phyloP scores from a whole-genome alignment of 2,113 vertebrate species.

The Cichladusa arquata region DNA sequence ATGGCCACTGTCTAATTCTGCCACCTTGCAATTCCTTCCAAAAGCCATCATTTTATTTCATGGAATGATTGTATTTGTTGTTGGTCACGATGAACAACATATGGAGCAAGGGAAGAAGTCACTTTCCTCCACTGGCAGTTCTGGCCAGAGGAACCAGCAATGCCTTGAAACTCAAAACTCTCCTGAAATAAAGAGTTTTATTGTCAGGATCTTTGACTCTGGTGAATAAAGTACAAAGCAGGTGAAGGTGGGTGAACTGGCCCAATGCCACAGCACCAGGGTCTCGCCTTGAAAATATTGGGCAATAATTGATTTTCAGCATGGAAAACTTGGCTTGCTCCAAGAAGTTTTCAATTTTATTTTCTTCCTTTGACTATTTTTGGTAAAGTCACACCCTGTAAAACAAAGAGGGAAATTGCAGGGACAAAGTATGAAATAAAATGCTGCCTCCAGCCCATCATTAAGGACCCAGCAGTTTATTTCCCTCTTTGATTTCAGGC shows the following conservation, averaged over 20 bases:
- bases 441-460: constrained; percentile 13
- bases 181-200: constrained; percentile 9
- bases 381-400: constrained; percentile 47
- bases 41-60: constrained; percentile 65
- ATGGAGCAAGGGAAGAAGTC: background rate
- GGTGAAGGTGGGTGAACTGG: constrained; percentile 20
- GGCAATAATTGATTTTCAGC: constrained; percentile 49
- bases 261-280: background rate
- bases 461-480: background rate
- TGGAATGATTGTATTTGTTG: constrained; percentile 51
- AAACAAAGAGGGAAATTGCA: constrained; percentile 54
- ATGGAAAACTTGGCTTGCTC: constrained; percentile 20
- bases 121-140: background rate
- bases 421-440: constrained; percentile 22
- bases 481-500: constrained; percentile 12
- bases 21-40: constrained; percentile 71
- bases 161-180: constrained; percentile 26
- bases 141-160: background rate
- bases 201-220: background rate
- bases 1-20: constrained; percentile 71
- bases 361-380: constrained; percentile 59
- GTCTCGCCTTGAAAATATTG: background rate
- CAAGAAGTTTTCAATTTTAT: constrained; percentile 38
- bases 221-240: constrained; percentile 24
- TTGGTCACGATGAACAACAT: constrained; percentile 1